phyloP scores from a whole-genome alignment of 2,888 invertebrate species.

The Epirrhoe tristata region DNA sequence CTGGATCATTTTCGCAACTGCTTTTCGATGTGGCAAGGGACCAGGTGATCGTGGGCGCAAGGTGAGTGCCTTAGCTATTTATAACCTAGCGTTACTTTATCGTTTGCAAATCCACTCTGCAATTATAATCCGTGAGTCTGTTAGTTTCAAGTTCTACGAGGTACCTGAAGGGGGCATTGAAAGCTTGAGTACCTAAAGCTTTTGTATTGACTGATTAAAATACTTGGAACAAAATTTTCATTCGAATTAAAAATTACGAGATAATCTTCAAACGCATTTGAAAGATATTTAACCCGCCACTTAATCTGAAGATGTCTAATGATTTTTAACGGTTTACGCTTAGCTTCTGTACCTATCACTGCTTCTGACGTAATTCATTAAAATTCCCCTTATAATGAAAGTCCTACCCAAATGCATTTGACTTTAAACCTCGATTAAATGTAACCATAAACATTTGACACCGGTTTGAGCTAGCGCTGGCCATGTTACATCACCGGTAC shows the following conservation, averaged over 20 bases:
- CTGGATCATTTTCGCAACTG: constrained; percentile 92
- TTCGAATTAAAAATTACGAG: no score
- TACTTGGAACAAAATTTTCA: no score
- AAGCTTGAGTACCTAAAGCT: neutral
- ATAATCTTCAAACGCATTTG: no score
- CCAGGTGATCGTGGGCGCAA: constrained; percentile 95
- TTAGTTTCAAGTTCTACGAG: neutral
- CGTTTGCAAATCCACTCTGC: constrained; percentile 41
- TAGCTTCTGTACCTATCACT: neutral
- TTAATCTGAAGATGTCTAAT: no score
- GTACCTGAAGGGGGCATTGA: neutral
- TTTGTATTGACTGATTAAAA: neutral
- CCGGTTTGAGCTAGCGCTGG: neutral
- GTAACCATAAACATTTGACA: neutral
- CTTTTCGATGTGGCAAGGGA: constrained; percentile 94
- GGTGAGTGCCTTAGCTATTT: constrained; percentile 85
- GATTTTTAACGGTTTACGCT: neutral
- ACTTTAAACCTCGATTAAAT: constrained; percentile 3
- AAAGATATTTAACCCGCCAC: no score
- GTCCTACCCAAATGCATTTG: neutral
- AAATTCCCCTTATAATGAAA: neutral
- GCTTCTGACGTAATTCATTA: neutral
- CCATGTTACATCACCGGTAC: constrained; percentile 10
- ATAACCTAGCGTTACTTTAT: constrained; percentile 34
- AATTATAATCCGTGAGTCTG: constrained; percentile 34